Evolutionary conservation across 2,797 vertebrate genomes (phyloP).

Genomic region (Otus scops): DNA sequence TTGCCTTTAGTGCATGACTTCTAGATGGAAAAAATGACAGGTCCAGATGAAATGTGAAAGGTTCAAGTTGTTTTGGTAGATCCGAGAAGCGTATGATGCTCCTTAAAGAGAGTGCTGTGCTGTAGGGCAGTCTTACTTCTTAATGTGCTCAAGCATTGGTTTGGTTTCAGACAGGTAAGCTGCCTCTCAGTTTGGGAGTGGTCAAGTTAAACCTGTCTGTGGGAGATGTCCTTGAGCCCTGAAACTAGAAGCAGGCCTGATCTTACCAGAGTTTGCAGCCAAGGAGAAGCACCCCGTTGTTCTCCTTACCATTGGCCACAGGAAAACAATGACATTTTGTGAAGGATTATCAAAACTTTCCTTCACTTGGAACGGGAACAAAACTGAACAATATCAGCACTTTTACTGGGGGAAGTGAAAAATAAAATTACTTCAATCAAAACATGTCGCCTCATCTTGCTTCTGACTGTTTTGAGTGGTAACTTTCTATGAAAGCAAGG

Average conservation of each 20-base stretch:
- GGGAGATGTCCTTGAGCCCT: neutral
- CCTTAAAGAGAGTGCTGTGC: accelerated
- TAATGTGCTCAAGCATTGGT: neutral
- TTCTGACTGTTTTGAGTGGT: neutral
- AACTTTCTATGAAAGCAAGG: neutral
- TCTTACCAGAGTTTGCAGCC: neutral
- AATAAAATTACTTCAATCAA: conserved; percentile 4
- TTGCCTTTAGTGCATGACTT: neutral
- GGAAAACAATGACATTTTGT: neutral
- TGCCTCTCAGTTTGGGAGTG: neutral
- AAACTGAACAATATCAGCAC: neutral
- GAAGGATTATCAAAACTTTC: neutral
- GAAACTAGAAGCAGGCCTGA: neutral
- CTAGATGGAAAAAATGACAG: neutral
- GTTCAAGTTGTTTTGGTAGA: neutral
- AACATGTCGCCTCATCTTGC: neutral
- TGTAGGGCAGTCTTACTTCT: neutral
- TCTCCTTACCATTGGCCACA: neutral
- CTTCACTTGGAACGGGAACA: neutral
- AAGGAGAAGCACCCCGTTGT: neutral
- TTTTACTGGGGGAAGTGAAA: neutral
- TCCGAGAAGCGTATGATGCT: accelerated
- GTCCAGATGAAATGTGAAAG: neutral
- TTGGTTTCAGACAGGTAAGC: neutral
- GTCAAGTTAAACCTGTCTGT: neutral